These are phyloP conservation scores for Anabacerthia variegaticeps DNA, from an alignment of 2,797 vertebrate genomes.

Conservation along the genomic window DNA sequence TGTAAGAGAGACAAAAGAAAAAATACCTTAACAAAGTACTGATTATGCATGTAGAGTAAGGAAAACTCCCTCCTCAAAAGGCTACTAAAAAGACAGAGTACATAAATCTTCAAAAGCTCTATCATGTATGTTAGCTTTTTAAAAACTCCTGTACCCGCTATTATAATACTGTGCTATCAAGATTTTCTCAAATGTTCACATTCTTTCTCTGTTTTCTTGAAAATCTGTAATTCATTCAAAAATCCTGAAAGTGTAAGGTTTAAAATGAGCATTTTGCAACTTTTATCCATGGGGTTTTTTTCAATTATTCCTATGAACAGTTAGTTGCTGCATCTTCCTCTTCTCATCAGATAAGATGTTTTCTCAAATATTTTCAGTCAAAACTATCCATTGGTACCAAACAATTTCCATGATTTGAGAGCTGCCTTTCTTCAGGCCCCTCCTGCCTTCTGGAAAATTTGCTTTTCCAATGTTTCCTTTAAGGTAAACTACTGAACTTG, in stretches of 20 bases:
- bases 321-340: neutral
- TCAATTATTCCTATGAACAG: neutral
- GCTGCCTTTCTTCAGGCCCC: neutral
- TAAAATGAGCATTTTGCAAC: neutral
- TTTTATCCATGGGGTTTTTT: neutral
- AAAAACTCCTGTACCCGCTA: neutral
- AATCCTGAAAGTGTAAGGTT: neutral
- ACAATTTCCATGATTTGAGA: neutral
- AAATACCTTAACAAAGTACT: neutral
- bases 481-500: neutral
- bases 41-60: neutral
- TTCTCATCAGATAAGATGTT: neutral
- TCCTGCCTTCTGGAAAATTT: neutral
- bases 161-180: neutral
- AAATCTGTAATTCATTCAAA: neutral
- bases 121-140: neutral
- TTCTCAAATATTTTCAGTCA: neutral
- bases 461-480: neutral
- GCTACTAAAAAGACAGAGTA: neutral
- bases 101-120: neutral
- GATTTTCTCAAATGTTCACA: fast-evolving
- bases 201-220: neutral
- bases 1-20: neutral
- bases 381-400: neutral
- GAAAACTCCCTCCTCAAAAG: neutral